Base-by-base conservation (phyloP, 2,797 vertebrate genomes). In the Pampus argenteus region DNA sequence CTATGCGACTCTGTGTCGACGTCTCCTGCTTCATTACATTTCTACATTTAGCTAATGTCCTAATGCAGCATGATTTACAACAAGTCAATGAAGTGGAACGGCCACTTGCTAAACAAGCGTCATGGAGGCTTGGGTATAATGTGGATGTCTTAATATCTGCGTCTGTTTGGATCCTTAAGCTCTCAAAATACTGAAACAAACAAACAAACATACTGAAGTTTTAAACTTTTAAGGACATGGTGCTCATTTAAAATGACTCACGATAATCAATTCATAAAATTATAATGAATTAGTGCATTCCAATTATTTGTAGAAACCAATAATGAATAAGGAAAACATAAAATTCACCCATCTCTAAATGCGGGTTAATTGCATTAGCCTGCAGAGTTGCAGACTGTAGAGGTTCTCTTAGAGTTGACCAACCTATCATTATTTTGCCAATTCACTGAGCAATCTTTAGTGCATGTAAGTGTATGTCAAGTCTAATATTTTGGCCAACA, bases 1-100 rank as follows among this genome's bases (percentile, higher is more conserved):
- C 50, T 31, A 31, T 40, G 45, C 36, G 29, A 56, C 64, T 79
- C 60, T 55, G 29, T 44, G 25, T 8, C 34, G 65, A 42, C 36
- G 44, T 66, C 36, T 71, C 42, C 44, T 26, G 59, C 85, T 66
- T 78, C 83, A 82, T 87, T 90, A 85, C 58, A 26, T 71, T 86
- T 81, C 71, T 59, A 66, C 82, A 89, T 89, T 84, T 83, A 81
- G 69, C 40, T 86, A 86, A 86, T 86, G 79, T 65, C 67, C 63
- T 61, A n/a, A 66, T 78, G 29, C 68, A 63, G 61, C 61, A 48
- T 49, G 68, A 78, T 34, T 66, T 38, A 7, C 20, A 73, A 48
- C 15, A 26, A 74, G 63, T 73, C 54, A 61, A 52, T 85, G 76
- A 71, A 57, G 47, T 4, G 0, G 48, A 84, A 73, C 63, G 83